Base-by-base conservation (phyloP, 2,888 invertebrate genomes). In the Marronus borbonicus region DNA sequence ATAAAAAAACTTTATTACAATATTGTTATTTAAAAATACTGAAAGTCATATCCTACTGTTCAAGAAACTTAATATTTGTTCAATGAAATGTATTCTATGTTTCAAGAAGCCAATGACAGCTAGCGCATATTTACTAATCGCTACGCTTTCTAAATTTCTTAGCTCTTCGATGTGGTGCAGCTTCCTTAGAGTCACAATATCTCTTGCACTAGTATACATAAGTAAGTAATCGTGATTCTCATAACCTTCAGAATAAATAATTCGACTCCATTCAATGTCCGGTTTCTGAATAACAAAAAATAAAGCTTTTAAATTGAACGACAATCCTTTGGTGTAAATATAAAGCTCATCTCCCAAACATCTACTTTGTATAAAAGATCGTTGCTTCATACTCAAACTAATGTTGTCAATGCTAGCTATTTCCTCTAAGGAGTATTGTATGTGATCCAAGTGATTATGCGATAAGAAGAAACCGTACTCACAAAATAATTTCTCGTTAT, bases 381-480 rank as follows among this genome's bases (percentile, higher is more conserved):
- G 91, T 85, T 93, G 86, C 78, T 79, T 84, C 68, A 84, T 83
- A 79, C 84, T 83, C 28, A 89, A 84, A 55, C 80, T 66, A 3
- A 86, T 70, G 55, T 85, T 84, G 24, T 12, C 50, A 17, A 55
- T 17, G 36, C n/a, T 44, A 3, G 75, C 20, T 72, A 94, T 86
- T 83, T 91, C 90, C 55, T 89, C 88, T 84, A 93, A 90, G 49
- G 88, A 86, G 83, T 96, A 91, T 74, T 90, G 88, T 72, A 95
- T 91, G 86, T 89, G 91, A 87, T 95, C 95, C 83, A 94, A 89
- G 49, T 90, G 90, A 90, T 96, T 96, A 5, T 89, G 85, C 0
- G 92, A 91, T 80, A 94, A 87, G 83, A 92, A 93, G 87, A 98
- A 98, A 0, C 98, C 98, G 89, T 98, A 98, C 84, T 98, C 96